Evolutionary conservation across 2,797 vertebrate genomes (phyloP).

Genomic region (Benthosema pterotum): DNA sequence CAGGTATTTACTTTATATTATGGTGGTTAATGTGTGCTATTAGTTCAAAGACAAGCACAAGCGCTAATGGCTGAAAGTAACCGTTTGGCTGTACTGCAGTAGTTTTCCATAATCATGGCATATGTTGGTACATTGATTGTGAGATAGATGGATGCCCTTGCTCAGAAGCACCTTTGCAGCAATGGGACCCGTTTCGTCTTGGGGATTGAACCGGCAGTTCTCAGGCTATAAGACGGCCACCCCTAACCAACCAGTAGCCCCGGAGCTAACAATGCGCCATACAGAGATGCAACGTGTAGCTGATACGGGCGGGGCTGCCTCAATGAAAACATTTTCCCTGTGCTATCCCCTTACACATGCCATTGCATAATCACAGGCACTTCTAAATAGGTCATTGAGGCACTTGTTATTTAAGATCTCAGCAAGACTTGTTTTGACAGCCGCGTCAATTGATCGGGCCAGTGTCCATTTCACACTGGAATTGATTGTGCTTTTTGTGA

Average conservation of each 20-base stretch:
- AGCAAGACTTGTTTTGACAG: slow-evolving; percentile 62
- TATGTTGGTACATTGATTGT: no score
- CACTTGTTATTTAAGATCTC: slow-evolving; percentile 71
- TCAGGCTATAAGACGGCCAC: no score
- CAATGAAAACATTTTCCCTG: slow-evolving; percentile 60
- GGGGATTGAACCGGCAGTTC: no score
- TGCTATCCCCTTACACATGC: slow-evolving; percentile 67
- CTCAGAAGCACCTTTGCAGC: no score
- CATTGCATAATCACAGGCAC: slow-evolving; percentile 69
- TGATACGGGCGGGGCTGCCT: slow-evolving; percentile 62
- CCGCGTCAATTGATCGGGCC: slow-evolving; percentile 47
- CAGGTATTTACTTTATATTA: no score
- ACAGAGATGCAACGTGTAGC: slow-evolving; percentile 45
- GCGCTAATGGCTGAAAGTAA: no score
- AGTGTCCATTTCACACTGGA: slow-evolving; percentile 57
- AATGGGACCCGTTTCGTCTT: no score
- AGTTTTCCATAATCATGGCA: no score
- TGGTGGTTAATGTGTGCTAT: no score
- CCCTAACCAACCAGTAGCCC: neutral
- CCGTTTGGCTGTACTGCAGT: no score
- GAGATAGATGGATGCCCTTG: no score
- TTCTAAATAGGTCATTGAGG: slow-evolving; percentile 66
- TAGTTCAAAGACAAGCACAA: no score
- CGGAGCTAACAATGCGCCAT: slow-evolving; percentile 27
- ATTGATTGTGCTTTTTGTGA: slow-evolving; percentile 35